phyloP scores from a whole-genome alignment of 1,140 invertebrate species.

The Scaptomyza hsui region DNA sequence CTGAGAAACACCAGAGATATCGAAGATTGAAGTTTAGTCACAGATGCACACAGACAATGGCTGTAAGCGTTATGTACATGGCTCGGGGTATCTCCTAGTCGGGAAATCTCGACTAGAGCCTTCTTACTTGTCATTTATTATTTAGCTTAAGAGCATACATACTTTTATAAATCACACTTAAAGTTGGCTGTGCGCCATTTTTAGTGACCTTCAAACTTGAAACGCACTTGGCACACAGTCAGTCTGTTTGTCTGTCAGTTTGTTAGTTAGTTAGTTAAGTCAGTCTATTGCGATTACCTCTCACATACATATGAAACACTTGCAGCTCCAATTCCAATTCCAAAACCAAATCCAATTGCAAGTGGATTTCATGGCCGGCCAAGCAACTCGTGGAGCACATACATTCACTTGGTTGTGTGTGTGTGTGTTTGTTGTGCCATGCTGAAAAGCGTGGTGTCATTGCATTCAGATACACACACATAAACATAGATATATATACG shows the following conservation, averaged over 20 bases:
- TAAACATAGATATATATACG: constrained; percentile 27
- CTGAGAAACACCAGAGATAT: too few relatives aligned
- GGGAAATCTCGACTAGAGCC: too few relatives aligned
- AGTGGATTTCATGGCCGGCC: constrained; percentile 72
- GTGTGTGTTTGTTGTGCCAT: constrained; percentile 5
- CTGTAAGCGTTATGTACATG: too few relatives aligned
- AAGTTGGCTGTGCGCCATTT: constrained; percentile 57
- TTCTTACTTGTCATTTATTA: too few relatives aligned
- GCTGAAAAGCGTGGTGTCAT: constrained; percentile 62
- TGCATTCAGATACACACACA: constrained; percentile 55
- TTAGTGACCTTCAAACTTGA: constrained; percentile 61
- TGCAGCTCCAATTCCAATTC: constrained; percentile 53
- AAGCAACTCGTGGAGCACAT: constrained; percentile 46
- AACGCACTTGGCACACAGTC: constrained; percentile 59
- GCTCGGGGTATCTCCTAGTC: too few relatives aligned
- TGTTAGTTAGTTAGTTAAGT: neutral
- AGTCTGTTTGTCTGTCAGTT: neutral
- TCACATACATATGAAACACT: constrained; percentile 30
- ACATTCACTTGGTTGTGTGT: constrained; percentile 49
- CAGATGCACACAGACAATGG: too few relatives aligned
- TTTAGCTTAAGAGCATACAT: neutral
- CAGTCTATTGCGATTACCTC: constrained; percentile 24
- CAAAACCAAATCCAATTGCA: constrained; percentile 65
- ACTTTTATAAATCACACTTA: constrained; percentile 20
- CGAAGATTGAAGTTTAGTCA: too few relatives aligned